Base-by-base conservation (phyloP, 2,113 vertebrate species). In the Australoheros scitulus region DNA sequence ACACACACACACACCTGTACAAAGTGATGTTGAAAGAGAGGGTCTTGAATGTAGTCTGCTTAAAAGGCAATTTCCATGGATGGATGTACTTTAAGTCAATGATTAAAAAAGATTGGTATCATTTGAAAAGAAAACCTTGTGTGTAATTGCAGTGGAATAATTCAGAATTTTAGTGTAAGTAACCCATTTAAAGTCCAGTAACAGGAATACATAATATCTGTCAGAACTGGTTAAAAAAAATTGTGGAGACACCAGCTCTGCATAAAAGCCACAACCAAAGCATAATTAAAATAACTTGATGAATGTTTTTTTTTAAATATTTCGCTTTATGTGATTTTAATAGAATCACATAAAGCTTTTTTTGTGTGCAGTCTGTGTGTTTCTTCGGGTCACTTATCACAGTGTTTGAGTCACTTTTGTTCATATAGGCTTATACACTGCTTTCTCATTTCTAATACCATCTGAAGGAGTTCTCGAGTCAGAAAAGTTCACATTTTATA, bases 221-320 rank as follows among this genome's bases (percentile, higher is more conserved):
- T 0, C 15, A 50, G 1, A 2, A 72, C 13, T 52, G 29, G 29
- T 70, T 29, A 29, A 0, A 68, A 68, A 43, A 68, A 47, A 68
- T 6, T 9, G 11, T 13, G 11, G 14, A 2, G 11, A 43, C 11
- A 43, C 11, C 41, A 43, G 11, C 47, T 13, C 5, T 52, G 0
- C 4, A 50, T 70, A 22, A 56, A 55, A 22, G 8, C 52, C n/a
- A 11, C n/a, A 57, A 47, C n/a, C 55, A 20, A 50, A 70, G 24
- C 15, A 5, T 29, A 50, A 11, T 50, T 29, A 18, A 11, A 50
- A 29, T 50, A 29, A 20, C 1, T 70, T 1, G 6, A 11, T 7
- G 26, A 0, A 0, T 29, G 32, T 72, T 1, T 13, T 52, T 29
- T 34, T 34, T 34, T n/a, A n/a, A 29, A 29, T 29, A 70, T 38